Evolutionary conservation across 2,113 vertebrate species (phyloP).

Genomic region (Panurus biarmicus): DNA sequence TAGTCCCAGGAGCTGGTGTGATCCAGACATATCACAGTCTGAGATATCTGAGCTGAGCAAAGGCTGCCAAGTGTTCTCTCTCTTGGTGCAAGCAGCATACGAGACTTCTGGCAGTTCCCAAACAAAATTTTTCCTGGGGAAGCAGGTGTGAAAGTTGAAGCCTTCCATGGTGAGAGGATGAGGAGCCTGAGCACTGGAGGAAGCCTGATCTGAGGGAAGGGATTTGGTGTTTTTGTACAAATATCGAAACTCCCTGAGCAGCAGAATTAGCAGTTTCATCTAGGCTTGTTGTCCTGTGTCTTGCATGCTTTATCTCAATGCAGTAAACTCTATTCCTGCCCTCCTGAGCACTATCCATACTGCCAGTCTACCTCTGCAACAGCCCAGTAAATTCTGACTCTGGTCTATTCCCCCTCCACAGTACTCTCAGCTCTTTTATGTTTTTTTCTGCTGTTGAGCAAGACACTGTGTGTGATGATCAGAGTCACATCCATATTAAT

Average conservation of each 20-base stretch:
- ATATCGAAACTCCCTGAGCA: background rate
- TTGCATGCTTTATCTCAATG: background rate
- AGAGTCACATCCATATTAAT: background rate
- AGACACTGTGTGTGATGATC: background rate
- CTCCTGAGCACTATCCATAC: background rate
- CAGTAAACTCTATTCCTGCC: background rate
- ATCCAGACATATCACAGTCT: conserved; percentile 53
- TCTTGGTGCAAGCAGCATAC: conserved; percentile 20
- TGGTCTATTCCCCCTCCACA: background rate
- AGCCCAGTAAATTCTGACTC: background rate
- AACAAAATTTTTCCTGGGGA: background rate
- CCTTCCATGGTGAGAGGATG: background rate
- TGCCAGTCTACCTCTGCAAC: background rate
- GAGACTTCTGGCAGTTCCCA: conserved; percentile 33
- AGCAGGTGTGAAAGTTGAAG: conserved; percentile 32
- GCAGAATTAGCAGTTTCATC: background rate
- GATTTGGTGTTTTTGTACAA: background rate
- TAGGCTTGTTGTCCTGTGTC: background rate
- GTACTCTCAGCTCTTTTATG: background rate
- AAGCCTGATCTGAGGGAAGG: background rate
- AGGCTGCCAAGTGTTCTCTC: conserved; percentile 32
- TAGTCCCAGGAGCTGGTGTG: conserved; percentile 41
- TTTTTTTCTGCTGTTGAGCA: background rate
- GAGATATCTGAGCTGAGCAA: background rate
- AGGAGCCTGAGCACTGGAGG: background rate